A percentile compares a stretch with the other conserved stretches of the same genome.
These are phyloP conservation scores for Seriola quinqueradiata DNA, from an alignment of 2,113 vertebrate genomes.

Conservation along the genomic window DNA sequence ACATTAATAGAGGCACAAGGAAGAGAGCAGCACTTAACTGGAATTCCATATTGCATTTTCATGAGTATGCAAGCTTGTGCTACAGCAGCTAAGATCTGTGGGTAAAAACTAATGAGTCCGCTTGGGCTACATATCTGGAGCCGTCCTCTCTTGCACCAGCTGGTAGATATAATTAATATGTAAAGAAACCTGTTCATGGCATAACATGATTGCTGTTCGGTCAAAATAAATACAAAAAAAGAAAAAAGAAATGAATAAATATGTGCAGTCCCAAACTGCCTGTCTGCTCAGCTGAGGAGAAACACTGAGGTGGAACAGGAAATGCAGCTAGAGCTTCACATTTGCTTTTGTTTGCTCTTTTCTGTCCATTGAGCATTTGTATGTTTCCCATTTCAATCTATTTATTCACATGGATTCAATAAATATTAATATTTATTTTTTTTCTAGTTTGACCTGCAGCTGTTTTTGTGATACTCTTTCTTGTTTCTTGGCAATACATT, in stretches of 20 bases:
- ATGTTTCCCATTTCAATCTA: not conserved
- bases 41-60: conserved; percentile 47
- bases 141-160: conserved; percentile 58
- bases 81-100: conserved; percentile 55
- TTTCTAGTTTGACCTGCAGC: not conserved
- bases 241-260: conserved; percentile 27
- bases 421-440: conserved; percentile 14
- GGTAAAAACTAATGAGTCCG: conserved; percentile 73
- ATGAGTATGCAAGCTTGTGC: conserved; percentile 36
- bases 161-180: conserved; percentile 79
- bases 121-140: conserved; percentile 60
- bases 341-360: not conserved
- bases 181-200: conserved; percentile 76
- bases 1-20: not conserved
- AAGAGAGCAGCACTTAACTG: conserved; percentile 19
- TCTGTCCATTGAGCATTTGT: conserved; percentile 1
- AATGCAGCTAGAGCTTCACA: conserved; percentile 5
- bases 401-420: conserved; percentile 31
- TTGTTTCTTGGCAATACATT: too few species aligned
- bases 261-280: conserved; percentile 46
- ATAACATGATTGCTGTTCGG: conserved; percentile 60
- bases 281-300: conserved; percentile 39
- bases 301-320: conserved; percentile 17
- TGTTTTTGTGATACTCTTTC: conserved; percentile 1
- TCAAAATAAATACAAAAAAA: conserved; percentile 26